Evolutionary conservation across 2,113 vertebrate genomes (phyloP), one percentile per base, ranked within the genome.

Genomic region (Lasiurus borealis): DNA sequence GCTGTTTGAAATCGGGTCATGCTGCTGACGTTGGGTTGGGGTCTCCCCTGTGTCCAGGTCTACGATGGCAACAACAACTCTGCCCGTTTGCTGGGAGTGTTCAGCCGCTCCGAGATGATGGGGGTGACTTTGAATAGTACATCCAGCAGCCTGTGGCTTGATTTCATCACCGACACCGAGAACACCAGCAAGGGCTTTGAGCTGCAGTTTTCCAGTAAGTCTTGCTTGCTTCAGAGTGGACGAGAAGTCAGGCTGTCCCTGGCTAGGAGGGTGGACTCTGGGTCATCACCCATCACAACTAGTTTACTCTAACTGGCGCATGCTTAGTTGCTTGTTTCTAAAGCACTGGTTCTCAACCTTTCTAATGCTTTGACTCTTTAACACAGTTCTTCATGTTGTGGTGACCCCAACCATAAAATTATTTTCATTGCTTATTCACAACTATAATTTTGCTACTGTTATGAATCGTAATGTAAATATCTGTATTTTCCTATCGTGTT

Each of bases 131-230:
- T 99, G 83, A 99, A 99, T 98, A 99, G 99, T 98, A 99, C 99
- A 2, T 99, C 99, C 97, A 99, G 99, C 98, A 99, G 98, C 93
- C 98, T 99, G 98, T 99, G 99, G 99, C 98, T 99, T 2, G 99
- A 99, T 96, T 99, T 99, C 93, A 98, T 99, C 98, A 99, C 99
- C 4, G 98, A 99, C 90, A 86, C 98, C 0, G 99, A 99, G 64
- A 99, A 99, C 97, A 99, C 99, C 76, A 99, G 99, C 93, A 99
- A 99, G 97, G 99, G 99, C 96, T 99, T 99, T 44, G 99, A 99
- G 97, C 98, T 99, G 93, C 99, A 99, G 95, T 99, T 99, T 93
- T 99, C 99, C n/a, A 99, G 99, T 99, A 98, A 99, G 99, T 98
- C 52, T 0, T 57, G 78, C 44, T 86, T 50, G 15, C 25, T 8